Base-by-base conservation (phyloP, 2,113 vertebrate species). In the Perccottus glenii region DNA sequence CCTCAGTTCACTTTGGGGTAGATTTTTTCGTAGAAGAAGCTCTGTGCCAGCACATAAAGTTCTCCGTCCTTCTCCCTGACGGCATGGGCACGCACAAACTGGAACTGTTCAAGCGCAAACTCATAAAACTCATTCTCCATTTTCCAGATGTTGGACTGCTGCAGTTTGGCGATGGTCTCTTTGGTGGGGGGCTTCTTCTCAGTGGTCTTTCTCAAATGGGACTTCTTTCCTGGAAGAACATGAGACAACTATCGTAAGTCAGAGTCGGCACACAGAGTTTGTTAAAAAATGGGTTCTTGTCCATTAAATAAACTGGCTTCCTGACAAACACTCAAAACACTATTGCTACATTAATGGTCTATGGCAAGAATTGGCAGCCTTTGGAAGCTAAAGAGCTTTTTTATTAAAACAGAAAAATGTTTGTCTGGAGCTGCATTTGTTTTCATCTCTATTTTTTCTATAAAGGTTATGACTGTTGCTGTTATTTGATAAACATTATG, bases 101-200 rank as follows among this genome's bases (percentile, higher is more conserved):
- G 96, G 86, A 99, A 99, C 88, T 99, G 96, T 89, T 99, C 97
- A 11, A 98, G 91, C 0, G 97, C 96, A 93, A 99, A 99, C 89
- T 99, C 96, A 45, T 99, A 99, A 91, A 99, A 99, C 92, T 99
- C 98, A 0, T 98, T 99, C 84, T 99, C 98, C 58, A 99, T 95
- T 88, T 98, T 99, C 98, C 98, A 99, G 88, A 98, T 94, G 90
- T 95, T 92, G 1, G 98, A 99, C 77, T 96, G 96, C 85, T 98
- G 98, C 45, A 98, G 93, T 80, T 95, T 97, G 74, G 94, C 89
- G 72, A 96, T 96, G 35, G 96, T 97, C 90, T 98, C 96, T 87
- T 96, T 97, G 78, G 94, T 95, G 51, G 95, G 96, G 53, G 96
- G 92, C 78, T 99, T 99, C 92, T 99, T 99, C 92, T 98, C 97